A percentile compares a stretch with the other conserved stretches of the same genome.
Evolutionary conservation across 2,888 invertebrate genomes (phyloP).

Genomic region (Encarsia formosa): DNA sequence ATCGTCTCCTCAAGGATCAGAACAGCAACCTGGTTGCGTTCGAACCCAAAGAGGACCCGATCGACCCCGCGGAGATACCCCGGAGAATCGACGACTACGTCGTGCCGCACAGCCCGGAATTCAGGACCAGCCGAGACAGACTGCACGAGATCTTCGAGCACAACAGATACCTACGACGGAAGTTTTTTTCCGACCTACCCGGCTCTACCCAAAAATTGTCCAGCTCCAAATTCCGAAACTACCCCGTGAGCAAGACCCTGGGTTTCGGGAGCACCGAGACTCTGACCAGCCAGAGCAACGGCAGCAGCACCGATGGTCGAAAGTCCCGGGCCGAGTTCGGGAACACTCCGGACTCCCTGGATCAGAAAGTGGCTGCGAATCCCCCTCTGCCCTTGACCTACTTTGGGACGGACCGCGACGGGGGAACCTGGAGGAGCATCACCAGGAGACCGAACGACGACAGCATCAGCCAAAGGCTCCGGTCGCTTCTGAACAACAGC

Average conservation of each 20-base stretch:
- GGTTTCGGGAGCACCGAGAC: conserved; percentile 49
- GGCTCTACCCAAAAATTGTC: neutral
- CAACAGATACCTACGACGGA: conserved; percentile 42
- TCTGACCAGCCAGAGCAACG: conserved; percentile 46
- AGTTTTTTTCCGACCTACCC: conserved; percentile 41
- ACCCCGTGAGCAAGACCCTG: neutral
- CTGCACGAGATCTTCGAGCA: conserved; percentile 48
- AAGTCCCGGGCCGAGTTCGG: conserved; percentile 40
- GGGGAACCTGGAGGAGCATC: conserved; percentile 9
- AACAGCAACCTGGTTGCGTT: conserved; percentile 3
- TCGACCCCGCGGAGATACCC: conserved; percentile 13
- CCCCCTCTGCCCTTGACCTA: conserved; percentile 22
- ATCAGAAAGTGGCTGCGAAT: neutral
- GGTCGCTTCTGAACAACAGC: neutral
- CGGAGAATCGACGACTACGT: conserved; percentile 24
- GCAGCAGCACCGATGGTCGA: conserved; percentile 41
- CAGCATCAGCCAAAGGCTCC: neutral
- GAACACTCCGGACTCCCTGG: conserved; percentile 36
- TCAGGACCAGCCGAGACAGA: conserved; percentile 42
- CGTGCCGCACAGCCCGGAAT: conserved; percentile 28
- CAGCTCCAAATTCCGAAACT: neutral
- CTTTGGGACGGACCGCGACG: conserved; percentile 19
- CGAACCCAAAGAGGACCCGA: conserved; percentile 1
- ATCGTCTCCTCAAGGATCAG: conserved; percentile 7
- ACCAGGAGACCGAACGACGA: conserved; percentile 12